Evolutionary conservation across 2,888 invertebrate species (phyloP).

Genomic region (Spisula subtruncata): DNA sequence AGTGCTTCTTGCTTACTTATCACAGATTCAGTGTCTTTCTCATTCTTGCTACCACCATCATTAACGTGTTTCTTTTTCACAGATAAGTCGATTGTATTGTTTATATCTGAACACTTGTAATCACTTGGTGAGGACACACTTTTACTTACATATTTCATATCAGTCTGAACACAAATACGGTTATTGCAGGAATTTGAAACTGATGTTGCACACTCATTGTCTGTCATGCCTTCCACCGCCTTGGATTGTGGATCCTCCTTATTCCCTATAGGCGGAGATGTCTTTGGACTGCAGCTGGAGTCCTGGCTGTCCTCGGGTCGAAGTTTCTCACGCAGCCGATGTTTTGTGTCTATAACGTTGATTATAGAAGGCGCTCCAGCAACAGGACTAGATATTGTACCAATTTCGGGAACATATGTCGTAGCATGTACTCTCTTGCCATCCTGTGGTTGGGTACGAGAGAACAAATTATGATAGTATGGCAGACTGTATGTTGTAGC

Average conservation of each 20-base stretch:
- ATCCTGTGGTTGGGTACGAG: conserved; percentile 71
- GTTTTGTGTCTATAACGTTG: conserved; percentile 50
- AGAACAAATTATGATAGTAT: conserved; percentile 82
- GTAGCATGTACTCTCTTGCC: conserved; percentile 82
- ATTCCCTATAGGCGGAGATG: neutral
- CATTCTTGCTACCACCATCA: neutral
- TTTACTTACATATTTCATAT: conserved; percentile 16
- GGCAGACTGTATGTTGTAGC: conserved; percentile 79
- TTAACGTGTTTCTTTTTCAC: conserved; percentile 26
- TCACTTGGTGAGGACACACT: conserved; percentile 23
- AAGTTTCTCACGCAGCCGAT: conserved; percentile 26
- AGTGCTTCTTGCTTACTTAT: conserved; percentile 14
- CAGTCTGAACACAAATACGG: conserved; percentile 50
- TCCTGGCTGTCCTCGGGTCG: conserved; percentile 1
- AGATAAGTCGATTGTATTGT: conserved; percentile 39
- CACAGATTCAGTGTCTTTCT: conserved; percentile 16
- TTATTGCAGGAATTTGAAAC: conserved; percentile 48
- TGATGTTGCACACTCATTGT: conserved; percentile 32
- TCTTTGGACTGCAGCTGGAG: neutral
- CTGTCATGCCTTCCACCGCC: neutral
- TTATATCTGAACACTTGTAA: conserved; percentile 25
- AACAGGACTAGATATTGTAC: conserved; percentile 76
- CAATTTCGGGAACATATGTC: conserved; percentile 84
- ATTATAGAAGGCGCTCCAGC: conserved; percentile 62
- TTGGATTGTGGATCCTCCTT: conserved; percentile 17